Evolutionary conservation across 2,888 invertebrate species (phyloP).

Genomic region (Ornithoptera priamus): DNA sequence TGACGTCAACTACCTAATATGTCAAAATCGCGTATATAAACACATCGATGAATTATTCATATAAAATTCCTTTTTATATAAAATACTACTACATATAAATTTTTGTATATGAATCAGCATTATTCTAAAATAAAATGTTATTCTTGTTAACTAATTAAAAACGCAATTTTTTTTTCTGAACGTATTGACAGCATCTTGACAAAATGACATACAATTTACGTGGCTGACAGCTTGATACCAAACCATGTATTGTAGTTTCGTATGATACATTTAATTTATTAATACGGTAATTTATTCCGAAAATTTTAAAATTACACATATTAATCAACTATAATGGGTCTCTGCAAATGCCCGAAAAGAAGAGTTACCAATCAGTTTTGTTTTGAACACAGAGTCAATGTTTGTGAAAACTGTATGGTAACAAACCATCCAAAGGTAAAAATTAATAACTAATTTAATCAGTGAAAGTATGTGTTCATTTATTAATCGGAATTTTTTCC

Average conservation of each 20-base stretch:
- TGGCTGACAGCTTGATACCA: conserved; percentile 37
- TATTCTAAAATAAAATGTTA: background rate
- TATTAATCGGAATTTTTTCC: conserved; percentile 15
- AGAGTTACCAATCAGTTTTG: conserved; percentile 99
- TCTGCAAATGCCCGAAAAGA: conserved; percentile 98
- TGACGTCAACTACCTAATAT: background rate
- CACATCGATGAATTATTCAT: background rate
- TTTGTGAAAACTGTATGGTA: conserved; percentile 99
- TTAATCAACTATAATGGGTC: conserved; percentile 85
- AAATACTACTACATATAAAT: too few species aligned
- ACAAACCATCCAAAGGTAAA: conserved; percentile 95
- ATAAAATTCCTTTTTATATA: too few species aligned
- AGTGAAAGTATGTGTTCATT: background rate
- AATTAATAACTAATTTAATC: background rate
- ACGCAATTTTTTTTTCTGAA: conserved; percentile 9
- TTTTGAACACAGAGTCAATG: conserved; percentile 99
- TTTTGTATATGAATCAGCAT: background rate
- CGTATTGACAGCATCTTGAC: conserved; percentile 38
- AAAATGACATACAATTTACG: conserved; percentile 40
- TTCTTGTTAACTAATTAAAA: background rate
- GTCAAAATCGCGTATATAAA: background rate
- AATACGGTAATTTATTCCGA: conserved; percentile 28
- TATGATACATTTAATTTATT: conserved; percentile 10
- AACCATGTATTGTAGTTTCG: conserved; percentile 23
- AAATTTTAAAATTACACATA: conserved; percentile 4